Percentiles rank a stretch among this genome's conserved stretches.
phyloP scores from a whole-genome alignment of 2,113 vertebrate species.

The Stigmatopora argus region DNA sequence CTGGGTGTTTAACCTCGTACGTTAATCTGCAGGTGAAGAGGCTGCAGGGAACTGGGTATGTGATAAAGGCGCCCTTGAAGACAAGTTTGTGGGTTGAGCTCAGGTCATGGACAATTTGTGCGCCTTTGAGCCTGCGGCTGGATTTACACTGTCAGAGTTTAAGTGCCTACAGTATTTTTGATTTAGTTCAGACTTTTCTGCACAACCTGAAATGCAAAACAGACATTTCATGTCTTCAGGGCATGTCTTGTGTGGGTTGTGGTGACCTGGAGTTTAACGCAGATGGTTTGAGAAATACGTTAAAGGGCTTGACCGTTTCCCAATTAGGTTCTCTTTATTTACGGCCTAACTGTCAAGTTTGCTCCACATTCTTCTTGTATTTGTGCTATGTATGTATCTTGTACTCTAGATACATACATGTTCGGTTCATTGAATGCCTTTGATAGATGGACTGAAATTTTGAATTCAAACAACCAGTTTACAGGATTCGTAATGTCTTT shows the following conservation, averaged over 20 bases:
- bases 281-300: too few species aligned
- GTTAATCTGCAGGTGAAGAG: constrained; percentile 64
- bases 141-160: not conserved
- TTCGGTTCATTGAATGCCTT: too few species aligned
- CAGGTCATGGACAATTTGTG: constrained; percentile 57
- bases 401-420: too few species aligned
- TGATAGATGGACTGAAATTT: not conserved
- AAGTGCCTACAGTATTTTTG: not conserved
- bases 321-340: not conserved
- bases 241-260: too few species aligned
- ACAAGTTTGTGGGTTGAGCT: constrained; percentile 54
- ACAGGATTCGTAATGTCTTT: not conserved
- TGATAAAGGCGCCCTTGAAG: constrained; percentile 62
- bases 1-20: constrained; percentile 45
- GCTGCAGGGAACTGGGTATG: constrained; percentile 3
- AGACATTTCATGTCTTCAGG: too few species aligned
- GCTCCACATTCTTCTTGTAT: not conserved
- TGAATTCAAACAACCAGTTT: not conserved
- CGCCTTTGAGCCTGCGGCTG: constrained; percentile 25
- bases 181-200: not conserved
- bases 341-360: not conserved
- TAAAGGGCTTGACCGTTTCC: not conserved
- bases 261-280: too few species aligned
- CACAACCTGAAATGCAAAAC: too few species aligned
- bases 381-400: too few species aligned